A percentile compares a stretch with the other conserved stretches of the same genome.
phyloP scores from a whole-genome alignment of 2,797 vertebrate genomes.

The Falco biarmicus region DNA sequence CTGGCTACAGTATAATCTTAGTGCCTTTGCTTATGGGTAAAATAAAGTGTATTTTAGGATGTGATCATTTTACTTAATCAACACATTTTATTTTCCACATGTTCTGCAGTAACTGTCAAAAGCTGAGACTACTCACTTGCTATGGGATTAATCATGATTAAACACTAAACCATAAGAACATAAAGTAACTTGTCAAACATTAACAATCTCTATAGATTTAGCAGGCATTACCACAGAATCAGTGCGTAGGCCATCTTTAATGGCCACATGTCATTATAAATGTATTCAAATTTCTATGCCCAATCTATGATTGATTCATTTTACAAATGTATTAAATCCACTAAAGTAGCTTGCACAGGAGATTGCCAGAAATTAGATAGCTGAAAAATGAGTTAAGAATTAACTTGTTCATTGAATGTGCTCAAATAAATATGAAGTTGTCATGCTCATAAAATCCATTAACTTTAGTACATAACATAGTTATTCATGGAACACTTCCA shows the following conservation, averaged over 20 bases:
- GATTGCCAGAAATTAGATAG: constrained; percentile 15
- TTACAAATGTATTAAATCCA: constrained; percentile 7
- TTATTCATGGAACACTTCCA: background rate
- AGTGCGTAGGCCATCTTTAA: background rate
- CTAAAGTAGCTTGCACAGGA: background rate
- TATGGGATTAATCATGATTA: constrained; percentile 23
- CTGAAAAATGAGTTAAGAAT: background rate
- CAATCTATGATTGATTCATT: constrained; percentile 23
- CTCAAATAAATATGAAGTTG: background rate
- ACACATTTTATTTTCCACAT: constrained; percentile 7
- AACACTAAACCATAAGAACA: background rate
- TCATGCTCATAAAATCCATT: background rate
- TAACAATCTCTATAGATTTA: constrained; percentile 7
- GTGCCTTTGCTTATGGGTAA: background rate
- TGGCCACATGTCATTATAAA: background rate
- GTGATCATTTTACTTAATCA: constrained; percentile 11
- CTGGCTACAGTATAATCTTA: background rate
- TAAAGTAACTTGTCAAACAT: background rate
- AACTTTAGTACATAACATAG: background rate
- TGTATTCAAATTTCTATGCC: background rate
- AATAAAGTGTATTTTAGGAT: background rate
- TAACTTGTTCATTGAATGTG: background rate
- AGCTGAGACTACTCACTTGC: background rate
- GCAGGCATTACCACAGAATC: background rate
- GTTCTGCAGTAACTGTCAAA: background rate